These are phyloP conservation scores for Onychomys leucogaster DNA, from an alignment of 2,797 vertebrate genomes.

Conservation along the genomic window DNA sequence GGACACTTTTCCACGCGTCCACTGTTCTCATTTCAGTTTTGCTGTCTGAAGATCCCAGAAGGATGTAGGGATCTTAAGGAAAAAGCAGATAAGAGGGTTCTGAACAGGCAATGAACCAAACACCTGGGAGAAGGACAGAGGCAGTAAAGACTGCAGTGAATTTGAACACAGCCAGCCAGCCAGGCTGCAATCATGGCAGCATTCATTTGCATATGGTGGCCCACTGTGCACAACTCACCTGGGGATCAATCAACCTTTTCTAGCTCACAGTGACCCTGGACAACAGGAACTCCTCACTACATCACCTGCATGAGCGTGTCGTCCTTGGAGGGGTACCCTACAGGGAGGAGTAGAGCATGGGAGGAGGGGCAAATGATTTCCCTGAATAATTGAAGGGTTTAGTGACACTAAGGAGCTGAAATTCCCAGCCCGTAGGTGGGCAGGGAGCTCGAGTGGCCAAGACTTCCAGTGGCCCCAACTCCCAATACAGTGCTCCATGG, in stretches of 20 bases:
- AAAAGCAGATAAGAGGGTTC: not conserved
- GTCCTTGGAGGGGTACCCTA: not conserved
- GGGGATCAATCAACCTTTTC: slow-evolving; percentile 90
- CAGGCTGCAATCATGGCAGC: not conserved
- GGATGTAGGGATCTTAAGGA: not conserved
- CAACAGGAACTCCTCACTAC: slow-evolving; percentile 96
- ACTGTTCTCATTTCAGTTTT: not conserved
- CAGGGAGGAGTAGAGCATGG: not conserved
- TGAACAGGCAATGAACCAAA: not conserved
- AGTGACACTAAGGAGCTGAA: slow-evolving; percentile 49
- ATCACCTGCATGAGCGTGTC: slow-evolving; percentile 91
- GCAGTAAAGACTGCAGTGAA: not conserved
- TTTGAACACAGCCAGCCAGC: not conserved
- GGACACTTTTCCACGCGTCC: not conserved
- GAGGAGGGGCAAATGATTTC: slow-evolving; percentile 50
- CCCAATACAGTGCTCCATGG: accelerated
- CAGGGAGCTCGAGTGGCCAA: not conserved
- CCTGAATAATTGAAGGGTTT: slow-evolving; percentile 66
- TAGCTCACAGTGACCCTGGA: slow-evolving; percentile 97
- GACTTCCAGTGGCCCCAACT: not conserved
- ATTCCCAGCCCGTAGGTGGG: slow-evolving; percentile 39
- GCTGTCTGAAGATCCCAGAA: not conserved
- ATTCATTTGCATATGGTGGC: not conserved
- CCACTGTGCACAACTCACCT: not conserved
- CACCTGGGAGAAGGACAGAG: not conserved